A percentile compares a stretch with the other conserved stretches of the same genome.
Evolutionary conservation across 1,140 invertebrate species (phyloP).

Genomic region (Magallana gigas): DNA sequence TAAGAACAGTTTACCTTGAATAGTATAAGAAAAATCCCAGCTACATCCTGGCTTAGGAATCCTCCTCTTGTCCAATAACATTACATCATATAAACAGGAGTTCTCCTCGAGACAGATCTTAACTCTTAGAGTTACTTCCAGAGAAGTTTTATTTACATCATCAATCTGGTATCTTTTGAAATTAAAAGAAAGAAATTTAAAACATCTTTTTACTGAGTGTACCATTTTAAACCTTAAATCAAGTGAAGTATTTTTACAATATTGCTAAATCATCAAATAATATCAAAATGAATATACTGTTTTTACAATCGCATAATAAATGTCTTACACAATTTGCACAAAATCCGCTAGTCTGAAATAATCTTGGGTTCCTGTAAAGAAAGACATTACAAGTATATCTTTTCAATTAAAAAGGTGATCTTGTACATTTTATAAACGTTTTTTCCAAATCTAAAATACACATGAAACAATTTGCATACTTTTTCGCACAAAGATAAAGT

Average conservation of each 20-base stretch:
- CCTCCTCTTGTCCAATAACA: neutral
- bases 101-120: slow-evolving; percentile 58
- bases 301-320: neutral
- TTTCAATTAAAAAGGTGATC: no score
- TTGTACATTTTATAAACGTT: no score
- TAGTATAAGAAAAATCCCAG: slow-evolving; percentile 1
- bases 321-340: neutral
- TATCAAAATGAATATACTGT: no score
- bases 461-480: no score
- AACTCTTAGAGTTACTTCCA: slow-evolving; percentile 42
- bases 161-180: slow-evolving; percentile 1
- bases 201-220: no score
- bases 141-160: neutral
- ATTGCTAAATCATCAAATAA: no score
- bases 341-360: slow-evolving; percentile 9
- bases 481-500: neutral
- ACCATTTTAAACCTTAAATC: no score
- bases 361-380: neutral
- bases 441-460: no score
- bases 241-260: no score
- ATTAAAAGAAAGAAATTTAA: neutral
- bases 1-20: neutral
- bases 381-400: neutral
- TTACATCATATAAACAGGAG: slow-evolving; percentile 9
- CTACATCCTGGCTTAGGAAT: slow-evolving; percentile 19